Conservation (phyloP, 2,797 vertebrate species). For the Calcarius lapponicus region DNA sequence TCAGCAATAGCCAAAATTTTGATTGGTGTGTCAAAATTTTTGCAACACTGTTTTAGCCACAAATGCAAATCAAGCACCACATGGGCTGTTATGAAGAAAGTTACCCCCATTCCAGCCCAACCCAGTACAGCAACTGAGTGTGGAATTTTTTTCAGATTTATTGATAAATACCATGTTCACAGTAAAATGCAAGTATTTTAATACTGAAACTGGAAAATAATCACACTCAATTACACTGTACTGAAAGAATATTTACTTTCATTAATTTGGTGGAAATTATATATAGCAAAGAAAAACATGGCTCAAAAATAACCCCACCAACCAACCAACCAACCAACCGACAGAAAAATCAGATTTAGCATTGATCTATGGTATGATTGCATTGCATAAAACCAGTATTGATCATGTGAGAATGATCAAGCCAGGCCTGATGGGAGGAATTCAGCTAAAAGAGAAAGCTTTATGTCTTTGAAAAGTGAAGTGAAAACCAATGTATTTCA, state of each 20-base stretch:
- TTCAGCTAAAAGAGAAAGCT: not conserved
- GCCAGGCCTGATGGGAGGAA: not conserved
- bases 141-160: not conserved
- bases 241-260: not conserved
- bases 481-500: not conserved
- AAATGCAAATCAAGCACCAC: not conserved
- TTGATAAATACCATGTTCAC: not conserved
- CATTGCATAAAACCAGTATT: not conserved
- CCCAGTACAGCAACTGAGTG: not conserved
- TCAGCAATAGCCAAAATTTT: not conserved
- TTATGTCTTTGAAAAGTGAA: not conserved
- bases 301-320: not conserved
- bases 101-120: not conserved
- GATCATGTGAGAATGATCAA: not conserved
- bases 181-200: not conserved
- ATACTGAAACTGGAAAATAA: not conserved
- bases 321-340: not conserved
- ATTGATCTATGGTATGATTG: not conserved
- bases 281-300: not conserved
- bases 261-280: not conserved
- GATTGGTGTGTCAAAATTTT: not conserved
- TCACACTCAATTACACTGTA: not conserved
- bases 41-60: not conserved
- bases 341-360: fast-evolving
- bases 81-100: not conserved